Evolutionary conservation across 2,797 vertebrate species (phyloP).

Genomic region (Enteromius paludinosus): DNA sequence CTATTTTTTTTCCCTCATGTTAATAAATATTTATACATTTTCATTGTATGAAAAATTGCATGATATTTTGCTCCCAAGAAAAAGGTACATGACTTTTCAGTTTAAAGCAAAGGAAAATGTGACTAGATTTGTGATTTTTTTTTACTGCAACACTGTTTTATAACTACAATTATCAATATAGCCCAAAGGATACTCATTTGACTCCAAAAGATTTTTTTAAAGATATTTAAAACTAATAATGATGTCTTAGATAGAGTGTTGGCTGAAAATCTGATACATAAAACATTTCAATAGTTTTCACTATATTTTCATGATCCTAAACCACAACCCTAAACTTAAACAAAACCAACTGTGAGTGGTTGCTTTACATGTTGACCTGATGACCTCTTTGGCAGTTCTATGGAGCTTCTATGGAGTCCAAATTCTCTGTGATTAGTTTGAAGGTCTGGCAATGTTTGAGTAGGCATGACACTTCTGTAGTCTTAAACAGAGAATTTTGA

Average conservation of each 20-base stretch:
- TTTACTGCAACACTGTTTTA: neutral
- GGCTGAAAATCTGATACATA: neutral
- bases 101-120: neutral
- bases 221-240: neutral
- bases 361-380: neutral
- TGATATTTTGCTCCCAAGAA: neutral
- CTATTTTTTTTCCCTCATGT: neutral
- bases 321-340: neutral
- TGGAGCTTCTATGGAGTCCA: neutral
- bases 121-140: neutral
- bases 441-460: neutral
- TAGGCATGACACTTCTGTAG: neutral
- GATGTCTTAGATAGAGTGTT: neutral
- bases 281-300: neutral
- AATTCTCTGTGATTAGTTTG: neutral
- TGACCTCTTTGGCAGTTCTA: neutral
- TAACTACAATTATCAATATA: neutral
- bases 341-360: neutral
- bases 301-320: neutral
- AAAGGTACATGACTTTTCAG: neutral
- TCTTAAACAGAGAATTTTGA: neutral
- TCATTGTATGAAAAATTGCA: neutral
- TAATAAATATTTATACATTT: neutral
- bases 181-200: neutral
- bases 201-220: neutral